Percentiles rank a stretch among this genome's conserved stretches.
Conservation (phyloP, 30 jellyfish, hydroid and myxozoan genomes). For the Nemopilema nomurai region DNA sequence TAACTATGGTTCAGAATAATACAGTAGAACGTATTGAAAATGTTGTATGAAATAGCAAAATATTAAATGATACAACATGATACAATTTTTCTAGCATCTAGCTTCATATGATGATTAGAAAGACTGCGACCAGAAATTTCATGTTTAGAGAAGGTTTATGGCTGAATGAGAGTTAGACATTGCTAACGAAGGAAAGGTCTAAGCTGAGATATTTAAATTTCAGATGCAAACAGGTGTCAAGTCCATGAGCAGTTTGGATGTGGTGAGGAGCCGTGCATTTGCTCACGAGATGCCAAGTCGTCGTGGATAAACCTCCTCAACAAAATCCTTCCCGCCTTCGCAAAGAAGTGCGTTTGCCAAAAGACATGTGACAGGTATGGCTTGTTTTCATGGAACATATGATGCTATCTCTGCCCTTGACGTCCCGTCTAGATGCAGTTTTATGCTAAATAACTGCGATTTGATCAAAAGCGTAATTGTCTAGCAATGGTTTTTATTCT, state of each 20-base stretch:
- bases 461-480: no score
- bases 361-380: background rate
- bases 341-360: background rate
- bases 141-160: no score
- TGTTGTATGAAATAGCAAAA: background rate
- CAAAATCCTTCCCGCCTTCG: background rate
- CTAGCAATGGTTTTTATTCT: no score
- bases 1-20: no score
- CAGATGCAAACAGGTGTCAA: background rate
- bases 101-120: no score
- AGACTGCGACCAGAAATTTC: no score
- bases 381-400: background rate
- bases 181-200: no score
- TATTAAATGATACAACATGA: no score
- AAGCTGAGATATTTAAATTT: no score
- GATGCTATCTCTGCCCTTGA: background rate
- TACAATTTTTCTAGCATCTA: no score
- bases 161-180: no score
- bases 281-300: background rate
- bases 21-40: background rate
- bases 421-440: background rate
- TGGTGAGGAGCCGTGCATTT: slow-evolving; percentile 7
- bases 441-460: background rate
- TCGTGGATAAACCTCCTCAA: slow-evolving; percentile 5
- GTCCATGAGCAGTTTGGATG: background rate